Conservation (phyloP, 2,113 vertebrate genomes). For the Numida meleagris region DNA sequence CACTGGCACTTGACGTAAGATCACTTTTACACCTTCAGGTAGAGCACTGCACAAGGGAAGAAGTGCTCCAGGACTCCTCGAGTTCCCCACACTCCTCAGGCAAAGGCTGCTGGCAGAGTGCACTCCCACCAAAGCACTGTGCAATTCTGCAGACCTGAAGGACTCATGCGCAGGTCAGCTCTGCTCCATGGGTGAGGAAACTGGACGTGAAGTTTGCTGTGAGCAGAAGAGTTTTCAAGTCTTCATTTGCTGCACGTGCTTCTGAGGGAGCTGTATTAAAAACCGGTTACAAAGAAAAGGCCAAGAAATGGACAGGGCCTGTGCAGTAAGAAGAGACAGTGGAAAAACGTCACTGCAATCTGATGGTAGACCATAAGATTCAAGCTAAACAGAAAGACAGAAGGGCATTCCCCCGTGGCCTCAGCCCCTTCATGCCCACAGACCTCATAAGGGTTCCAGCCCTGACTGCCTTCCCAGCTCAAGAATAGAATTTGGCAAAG, state of each 20-base stretch:
- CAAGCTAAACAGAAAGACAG: neutral
- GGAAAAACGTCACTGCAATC: neutral
- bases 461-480: neutral
- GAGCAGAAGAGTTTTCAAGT: neutral
- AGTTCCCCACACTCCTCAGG: neutral
- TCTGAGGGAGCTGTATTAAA: neutral
- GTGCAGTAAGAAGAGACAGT: neutral
- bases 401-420: neutral
- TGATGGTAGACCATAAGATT: neutral
- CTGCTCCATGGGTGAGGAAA: neutral
- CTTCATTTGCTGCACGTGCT: neutral
- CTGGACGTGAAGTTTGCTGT: neutral
- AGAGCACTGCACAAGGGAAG: neutral
- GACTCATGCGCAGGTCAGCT: neutral
- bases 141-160: neutral
- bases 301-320: neutral
- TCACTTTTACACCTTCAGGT: neutral
- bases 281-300: neutral
- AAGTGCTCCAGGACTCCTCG: neutral
- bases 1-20: conserved; percentile 9
- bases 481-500: neutral
- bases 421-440: too few species aligned
- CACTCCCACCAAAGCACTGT: neutral
- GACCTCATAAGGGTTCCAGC: neutral
- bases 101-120: neutral